Conservation (phyloP, 1,140 invertebrate species). For the Doryteuthis pealeii region DNA sequence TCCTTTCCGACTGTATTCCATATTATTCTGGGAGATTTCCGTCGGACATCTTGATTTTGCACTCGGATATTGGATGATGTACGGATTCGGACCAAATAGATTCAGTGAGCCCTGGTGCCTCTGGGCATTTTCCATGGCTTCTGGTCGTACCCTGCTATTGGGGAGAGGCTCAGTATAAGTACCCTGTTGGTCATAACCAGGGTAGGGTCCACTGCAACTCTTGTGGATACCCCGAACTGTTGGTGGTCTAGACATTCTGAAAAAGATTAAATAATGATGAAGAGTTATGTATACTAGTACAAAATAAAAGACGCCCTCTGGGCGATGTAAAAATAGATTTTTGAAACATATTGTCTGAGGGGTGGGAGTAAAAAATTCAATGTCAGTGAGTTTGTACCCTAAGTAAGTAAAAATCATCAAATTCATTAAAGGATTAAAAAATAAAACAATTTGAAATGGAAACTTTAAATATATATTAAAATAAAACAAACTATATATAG, state of each 20-base stretch:
- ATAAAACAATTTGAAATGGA: no score
- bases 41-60: slow-evolving; percentile 45
- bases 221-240: neutral
- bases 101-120: slow-evolving; percentile 41
- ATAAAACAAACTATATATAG: no score
- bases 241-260: neutral
- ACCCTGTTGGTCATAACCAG: slow-evolving; percentile 43
- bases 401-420: no score
- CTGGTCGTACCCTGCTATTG: slow-evolving; percentile 39
- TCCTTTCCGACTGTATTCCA: slow-evolving; percentile 41
- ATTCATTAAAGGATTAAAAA: no score
- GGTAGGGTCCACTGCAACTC: slow-evolving; percentile 35
- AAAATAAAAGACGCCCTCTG: no score
- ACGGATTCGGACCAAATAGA: slow-evolving; percentile 13
- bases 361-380: no score
- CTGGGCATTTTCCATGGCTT: slow-evolving; percentile 37
- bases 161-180: slow-evolving; percentile 33
- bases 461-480: no score
- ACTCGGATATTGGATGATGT: slow-evolving; percentile 20
- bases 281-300: no score
- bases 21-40: slow-evolving; percentile 33
- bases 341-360: no score
- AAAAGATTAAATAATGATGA: neutral
- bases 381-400: no score
- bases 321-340: no score